Evolutionary conservation across 1,140 invertebrate species (phyloP).

Genomic region (Penaeus japonicus): DNA sequence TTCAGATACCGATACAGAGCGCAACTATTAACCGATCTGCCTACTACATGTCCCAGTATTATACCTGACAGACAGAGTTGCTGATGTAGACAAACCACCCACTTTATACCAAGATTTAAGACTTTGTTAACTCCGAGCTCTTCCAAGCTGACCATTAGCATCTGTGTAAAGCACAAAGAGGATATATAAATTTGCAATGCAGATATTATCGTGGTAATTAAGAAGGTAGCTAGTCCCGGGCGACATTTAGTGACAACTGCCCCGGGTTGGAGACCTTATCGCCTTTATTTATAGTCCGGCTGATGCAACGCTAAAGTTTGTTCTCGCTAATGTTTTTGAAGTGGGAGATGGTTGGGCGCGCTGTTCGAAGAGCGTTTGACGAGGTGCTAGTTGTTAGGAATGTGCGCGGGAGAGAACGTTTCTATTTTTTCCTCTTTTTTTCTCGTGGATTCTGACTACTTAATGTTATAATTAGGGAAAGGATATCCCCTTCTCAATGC

Average conservation of each 20-base stretch:
- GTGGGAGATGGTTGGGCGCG: neutral
- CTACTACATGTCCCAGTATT: neutral
- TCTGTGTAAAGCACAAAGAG: constrained; percentile 51
- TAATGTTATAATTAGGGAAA: neutral
- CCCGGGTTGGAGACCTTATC: constrained; percentile 49
- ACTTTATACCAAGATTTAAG: constrained; percentile 51
- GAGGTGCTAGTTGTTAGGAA: constrained; percentile 6
- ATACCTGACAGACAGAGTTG: constrained; percentile 25
- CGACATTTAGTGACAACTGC: constrained; percentile 55
- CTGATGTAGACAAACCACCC: constrained; percentile 42
- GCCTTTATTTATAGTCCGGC: constrained; percentile 36
- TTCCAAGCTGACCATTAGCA: constrained; percentile 40
- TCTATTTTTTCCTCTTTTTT: neutral
- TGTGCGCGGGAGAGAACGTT: neutral
- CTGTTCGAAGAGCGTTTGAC: constrained; percentile 2
- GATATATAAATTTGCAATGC: constrained; percentile 55
- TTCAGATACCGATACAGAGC: neutral
- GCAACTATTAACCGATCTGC: neutral
- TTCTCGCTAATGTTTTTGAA: constrained; percentile 42
- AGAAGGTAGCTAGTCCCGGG: constrained; percentile 53
- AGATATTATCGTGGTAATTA: constrained; percentile 54
- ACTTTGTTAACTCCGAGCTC: constrained; percentile 25
- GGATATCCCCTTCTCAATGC: too few relatives aligned
- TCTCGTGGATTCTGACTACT: neutral
- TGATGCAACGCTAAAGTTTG: constrained; percentile 46